Base-by-base conservation (phyloP, 1,140 invertebrate genomes). In the Aphaenogaster ashmeadi region DNA sequence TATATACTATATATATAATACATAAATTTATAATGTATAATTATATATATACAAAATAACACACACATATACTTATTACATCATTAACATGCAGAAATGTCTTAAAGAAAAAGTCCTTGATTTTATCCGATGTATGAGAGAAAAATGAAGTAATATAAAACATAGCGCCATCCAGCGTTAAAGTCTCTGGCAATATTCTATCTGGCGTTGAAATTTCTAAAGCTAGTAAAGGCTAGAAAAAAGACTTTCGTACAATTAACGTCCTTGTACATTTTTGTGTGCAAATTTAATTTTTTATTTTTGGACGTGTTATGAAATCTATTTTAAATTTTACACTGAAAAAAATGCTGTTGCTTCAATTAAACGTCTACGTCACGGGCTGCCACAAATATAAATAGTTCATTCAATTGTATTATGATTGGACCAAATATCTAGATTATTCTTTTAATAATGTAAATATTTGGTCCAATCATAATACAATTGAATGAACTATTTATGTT, bases 151-250 rank as follows among this genome's bases (percentile, higher is more conserved):
- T 15, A 52, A 0, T 6, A 52, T 71, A 27, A 71, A 79, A 69
- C 9, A 3, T 9, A 13, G 13, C n/a, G 2, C 1, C 0, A 44
- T 13, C 13, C 41, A 56, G 47, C 64, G 3, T 81, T 69, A 38
- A 81, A 69, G 21, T 81, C 50, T 50, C 78, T 15, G 13, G 5
- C 9, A 27, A 71, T 41, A 41, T 41, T 33, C n/a, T 67, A 62
- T 15, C 2, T 27, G n/a, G 36, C 64, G 21, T 81, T 71, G 47
- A 81, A 71, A 81, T 81, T 50, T 81, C 38, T 67, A 13, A 54
- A 27, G 27, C 1, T 44, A 13, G 36, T 13, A 75, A 64, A 1
- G 27, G 27, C 27, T 4, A 44, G 33, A 64, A 1, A 58, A 18
- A 58, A 18, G 3, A 5, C 36, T 27, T 41, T 27, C 15, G 44